Percentiles rank a stretch among this genome's conserved stretches.
Evolutionary conservation across 2,113 vertebrate genomes (phyloP).

Genomic region (Haemorhous mexicanus): DNA sequence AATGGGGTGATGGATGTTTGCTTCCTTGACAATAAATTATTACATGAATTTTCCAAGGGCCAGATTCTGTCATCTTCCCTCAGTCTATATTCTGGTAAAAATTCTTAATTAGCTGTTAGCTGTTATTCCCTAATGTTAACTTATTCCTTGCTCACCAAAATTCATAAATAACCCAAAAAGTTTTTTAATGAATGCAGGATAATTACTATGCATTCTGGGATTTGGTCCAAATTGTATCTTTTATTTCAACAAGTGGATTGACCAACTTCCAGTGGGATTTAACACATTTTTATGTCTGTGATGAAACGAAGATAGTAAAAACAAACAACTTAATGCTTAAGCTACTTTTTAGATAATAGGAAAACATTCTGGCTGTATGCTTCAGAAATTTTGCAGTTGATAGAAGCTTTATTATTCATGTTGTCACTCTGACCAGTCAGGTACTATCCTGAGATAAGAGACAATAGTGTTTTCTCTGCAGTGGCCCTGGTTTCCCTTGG

Average conservation of each 20-base stretch:
- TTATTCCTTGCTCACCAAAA: not conserved
- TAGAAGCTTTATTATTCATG: not conserved
- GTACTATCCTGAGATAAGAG: not conserved
- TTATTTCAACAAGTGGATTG: not conserved
- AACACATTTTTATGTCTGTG: not conserved
- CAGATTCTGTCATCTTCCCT: not conserved
- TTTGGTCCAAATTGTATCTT: not conserved
- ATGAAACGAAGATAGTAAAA: not conserved
- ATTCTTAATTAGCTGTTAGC: not conserved
- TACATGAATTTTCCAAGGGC: not conserved
- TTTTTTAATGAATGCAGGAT: not conserved
- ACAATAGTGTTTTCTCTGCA: not conserved
- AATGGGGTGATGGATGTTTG: rapidly evolving
- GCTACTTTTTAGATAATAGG: not conserved
- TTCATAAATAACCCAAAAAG: not conserved
- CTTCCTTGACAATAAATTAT: not conserved
- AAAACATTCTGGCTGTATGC: not conserved
- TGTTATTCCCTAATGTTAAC: not conserved
- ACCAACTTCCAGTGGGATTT: not conserved
- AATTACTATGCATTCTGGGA: not conserved
- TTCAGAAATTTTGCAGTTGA: not conserved
- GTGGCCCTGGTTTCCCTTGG: not conserved
- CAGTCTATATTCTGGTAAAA: not conserved
- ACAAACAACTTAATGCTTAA: not conserved
- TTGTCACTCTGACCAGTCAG: not conserved